phyloP scores from a whole-genome alignment of 2,888 invertebrate genomes.

The Melanargia galathea region DNA sequence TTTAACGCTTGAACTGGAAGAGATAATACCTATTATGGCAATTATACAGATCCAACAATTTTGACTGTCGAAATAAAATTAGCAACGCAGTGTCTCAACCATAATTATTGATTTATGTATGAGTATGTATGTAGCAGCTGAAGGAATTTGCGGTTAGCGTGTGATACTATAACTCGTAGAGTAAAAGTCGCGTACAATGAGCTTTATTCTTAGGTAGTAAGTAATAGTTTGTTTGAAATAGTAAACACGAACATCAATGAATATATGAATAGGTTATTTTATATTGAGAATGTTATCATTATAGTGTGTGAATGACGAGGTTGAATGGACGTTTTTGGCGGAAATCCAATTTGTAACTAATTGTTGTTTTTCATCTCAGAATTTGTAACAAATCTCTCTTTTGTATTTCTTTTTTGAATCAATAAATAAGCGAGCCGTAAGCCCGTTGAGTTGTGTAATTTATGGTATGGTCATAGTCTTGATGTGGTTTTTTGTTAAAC shows the following conservation, averaged over 20 bases:
- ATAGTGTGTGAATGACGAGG: slow-evolving; percentile 55
- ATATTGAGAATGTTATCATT: slow-evolving; percentile 29
- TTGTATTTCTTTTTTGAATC: slow-evolving; percentile 21
- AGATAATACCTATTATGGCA: neutral
- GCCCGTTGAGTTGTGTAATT: slow-evolving; percentile 28
- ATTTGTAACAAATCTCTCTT: slow-evolving; percentile 48
- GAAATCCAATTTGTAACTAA: slow-evolving; percentile 53
- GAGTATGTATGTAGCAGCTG: neutral
- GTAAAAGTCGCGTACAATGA: neutral
- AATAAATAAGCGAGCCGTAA: slow-evolving; percentile 31
- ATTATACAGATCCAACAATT: neutral
- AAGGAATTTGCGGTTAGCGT: neutral
- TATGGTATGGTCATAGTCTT: slow-evolving; percentile 39
- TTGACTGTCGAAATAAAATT: slow-evolving; percentile 1
- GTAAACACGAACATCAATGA: slow-evolving; percentile 18
- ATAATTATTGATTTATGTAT: no score
- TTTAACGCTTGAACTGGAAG: neutral
- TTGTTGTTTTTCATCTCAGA: slow-evolving; percentile 62
- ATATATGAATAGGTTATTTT: slow-evolving; percentile 8
- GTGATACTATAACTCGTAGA: no score
- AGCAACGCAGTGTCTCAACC: neutral
- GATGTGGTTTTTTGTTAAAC: slow-evolving; percentile 31
- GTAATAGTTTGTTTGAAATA: slow-evolving; percentile 5
- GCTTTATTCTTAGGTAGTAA: neutral
- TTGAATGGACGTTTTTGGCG: slow-evolving; percentile 61